Percentiles rank a stretch among this genome's conserved stretches.
phyloP scores from a whole-genome alignment of 2,888 invertebrate species.

The Eupithecia inturbata region DNA sequence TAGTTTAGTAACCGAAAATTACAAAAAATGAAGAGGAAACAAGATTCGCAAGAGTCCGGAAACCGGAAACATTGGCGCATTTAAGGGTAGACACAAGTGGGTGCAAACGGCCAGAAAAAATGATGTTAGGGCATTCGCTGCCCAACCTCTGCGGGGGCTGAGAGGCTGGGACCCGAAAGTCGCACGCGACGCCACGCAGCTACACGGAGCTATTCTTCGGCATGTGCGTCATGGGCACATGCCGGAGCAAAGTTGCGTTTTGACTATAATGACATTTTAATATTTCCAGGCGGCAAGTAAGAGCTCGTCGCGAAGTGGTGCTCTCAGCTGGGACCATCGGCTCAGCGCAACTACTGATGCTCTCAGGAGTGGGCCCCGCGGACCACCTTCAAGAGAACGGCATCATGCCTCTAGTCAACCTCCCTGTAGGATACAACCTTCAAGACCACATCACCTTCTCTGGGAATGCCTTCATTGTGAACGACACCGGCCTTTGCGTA shows the following conservation, averaged over 20 bases:
- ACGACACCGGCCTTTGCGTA: slow-evolving; percentile 86
- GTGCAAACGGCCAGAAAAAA: too few species aligned
- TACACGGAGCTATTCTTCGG: neutral
- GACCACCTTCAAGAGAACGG: slow-evolving; percentile 84
- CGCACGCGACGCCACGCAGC: neutral
- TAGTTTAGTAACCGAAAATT: neutral
- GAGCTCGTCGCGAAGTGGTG: slow-evolving; percentile 90
- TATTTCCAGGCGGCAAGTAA: slow-evolving; percentile 61
- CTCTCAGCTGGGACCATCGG: slow-evolving; percentile 92
- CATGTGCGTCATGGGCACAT: neutral
- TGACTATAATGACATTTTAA: neutral
- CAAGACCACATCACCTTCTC: slow-evolving; percentile 92
- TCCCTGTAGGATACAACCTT: slow-evolving; percentile 91
- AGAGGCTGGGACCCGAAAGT: neutral
- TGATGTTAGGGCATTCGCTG: too few species aligned
- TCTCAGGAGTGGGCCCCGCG: slow-evolving; percentile 91
- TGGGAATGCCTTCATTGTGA: slow-evolving; percentile 88
- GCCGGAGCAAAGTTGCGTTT: too few species aligned
- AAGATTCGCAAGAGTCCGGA: too few species aligned
- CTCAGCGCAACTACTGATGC: slow-evolving; percentile 93
- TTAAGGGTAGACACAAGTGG: too few species aligned
- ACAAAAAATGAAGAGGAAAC: neutral
- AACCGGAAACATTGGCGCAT: too few species aligned
- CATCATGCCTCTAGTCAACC: slow-evolving; percentile 86
- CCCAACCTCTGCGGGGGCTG: too few species aligned